These are phyloP conservation scores for Achroia grisella DNA, from an alignment of 1,140 invertebrate genomes.

Conservation along the genomic window DNA sequence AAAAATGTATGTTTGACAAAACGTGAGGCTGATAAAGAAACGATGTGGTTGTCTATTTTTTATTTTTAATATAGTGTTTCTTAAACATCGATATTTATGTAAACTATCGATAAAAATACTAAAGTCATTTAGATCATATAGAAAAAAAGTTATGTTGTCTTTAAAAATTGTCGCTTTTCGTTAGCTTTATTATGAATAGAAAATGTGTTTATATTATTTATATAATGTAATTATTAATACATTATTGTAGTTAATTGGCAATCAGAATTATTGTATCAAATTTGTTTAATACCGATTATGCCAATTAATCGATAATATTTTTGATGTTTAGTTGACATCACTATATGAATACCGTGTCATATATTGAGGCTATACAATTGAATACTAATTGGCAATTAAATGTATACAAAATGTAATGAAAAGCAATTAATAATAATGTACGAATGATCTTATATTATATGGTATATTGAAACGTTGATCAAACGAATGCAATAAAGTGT, in stretches of 20 bases:
- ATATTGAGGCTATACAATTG: conserved; percentile 21
- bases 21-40: background rate
- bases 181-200: no score
- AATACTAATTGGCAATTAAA: no score
- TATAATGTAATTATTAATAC: no score
- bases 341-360: conserved; percentile 19
- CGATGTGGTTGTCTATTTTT: no score
- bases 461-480: background rate
- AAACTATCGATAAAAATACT: background rate
- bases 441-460: no score
- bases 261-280: background rate
- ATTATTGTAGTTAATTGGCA: no score
- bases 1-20: background rate
- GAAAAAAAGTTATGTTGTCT: background rate
- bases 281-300: background rate
- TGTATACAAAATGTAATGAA: no score
- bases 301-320: no score
- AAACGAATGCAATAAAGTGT: no score
- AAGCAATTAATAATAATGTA: no score
- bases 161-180: background rate
- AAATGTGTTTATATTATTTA: no score
- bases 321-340: background rate
- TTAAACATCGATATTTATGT: background rate
- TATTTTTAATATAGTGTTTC: background rate
- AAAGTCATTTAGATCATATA: no score